These are phyloP conservation scores for Ibidorhyncha struthersii DNA, from an alignment of 2,113 vertebrate genomes.

Conservation along the genomic window DNA sequence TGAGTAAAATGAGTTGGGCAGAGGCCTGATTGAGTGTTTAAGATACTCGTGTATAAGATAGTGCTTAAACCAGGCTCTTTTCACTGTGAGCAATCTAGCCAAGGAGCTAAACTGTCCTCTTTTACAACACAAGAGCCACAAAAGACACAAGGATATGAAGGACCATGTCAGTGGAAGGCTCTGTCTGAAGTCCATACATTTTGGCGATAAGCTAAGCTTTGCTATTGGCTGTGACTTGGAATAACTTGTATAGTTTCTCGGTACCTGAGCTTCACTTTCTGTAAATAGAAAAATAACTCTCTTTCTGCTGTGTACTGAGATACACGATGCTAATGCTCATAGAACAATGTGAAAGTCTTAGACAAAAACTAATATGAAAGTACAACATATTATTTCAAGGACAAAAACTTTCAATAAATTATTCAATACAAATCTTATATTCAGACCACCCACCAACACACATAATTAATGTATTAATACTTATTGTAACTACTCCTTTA, in stretches of 20 bases:
- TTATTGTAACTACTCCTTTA: not conserved
- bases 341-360: not conserved
- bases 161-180: not conserved
- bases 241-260: not conserved
- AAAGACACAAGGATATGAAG: not conserved
- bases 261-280: not conserved
- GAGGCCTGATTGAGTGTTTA: not conserved
- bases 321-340: not conserved
- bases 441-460: not conserved
- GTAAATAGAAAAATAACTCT: not conserved
- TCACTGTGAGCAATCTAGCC: not conserved
- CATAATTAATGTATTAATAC: not conserved
- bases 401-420: slow-evolving; percentile 25
- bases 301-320: not conserved
- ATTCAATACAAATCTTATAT: not conserved
- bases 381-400: not conserved
- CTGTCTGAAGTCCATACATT: not conserved
- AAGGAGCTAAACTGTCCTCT: not conserved
- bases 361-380: not conserved
- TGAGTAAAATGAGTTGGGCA: not conserved
- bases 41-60: not conserved
- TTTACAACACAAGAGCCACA: not conserved
- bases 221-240: not conserved
- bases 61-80: not conserved
- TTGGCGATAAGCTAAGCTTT: not conserved